Percentiles rank a stretch among this genome's conserved stretches.
Conservation (phyloP, 2,888 invertebrate species). For the Agrilus cyanescens region DNA sequence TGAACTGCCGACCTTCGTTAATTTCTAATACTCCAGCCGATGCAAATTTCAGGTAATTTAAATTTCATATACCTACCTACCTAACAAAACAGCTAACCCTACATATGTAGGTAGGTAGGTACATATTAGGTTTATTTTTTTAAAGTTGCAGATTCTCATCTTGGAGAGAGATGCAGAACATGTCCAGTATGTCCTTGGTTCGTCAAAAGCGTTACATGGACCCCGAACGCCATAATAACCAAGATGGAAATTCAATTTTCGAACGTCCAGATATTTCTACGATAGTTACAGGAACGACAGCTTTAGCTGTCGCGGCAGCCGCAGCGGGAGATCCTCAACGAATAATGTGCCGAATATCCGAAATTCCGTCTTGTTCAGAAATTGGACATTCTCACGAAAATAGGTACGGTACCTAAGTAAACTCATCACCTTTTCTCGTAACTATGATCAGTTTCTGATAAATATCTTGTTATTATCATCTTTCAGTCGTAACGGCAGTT, state of each 20-base stretch:
- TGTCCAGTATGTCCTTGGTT: not conserved
- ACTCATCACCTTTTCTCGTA: too few species aligned
- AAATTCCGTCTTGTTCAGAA: slow-evolving; percentile 35
- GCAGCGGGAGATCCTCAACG: slow-evolving; percentile 28
- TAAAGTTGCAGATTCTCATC: not conserved
- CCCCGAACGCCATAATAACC: too few species aligned
- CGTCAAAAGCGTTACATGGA: too few species aligned
- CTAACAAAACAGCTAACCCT: too few species aligned
- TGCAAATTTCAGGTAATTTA: slow-evolving; percentile 7
- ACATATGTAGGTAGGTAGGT: too few species aligned
- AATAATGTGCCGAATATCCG: slow-evolving; percentile 42
- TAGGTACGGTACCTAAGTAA: too few species aligned
- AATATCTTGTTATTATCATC: too few species aligned
- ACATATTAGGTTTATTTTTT: not conserved
- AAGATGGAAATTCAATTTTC: not conserved
- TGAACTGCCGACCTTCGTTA: slow-evolving; percentile 30
- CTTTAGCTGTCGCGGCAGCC: slow-evolving; percentile 29
- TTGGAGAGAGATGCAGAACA: not conserved
- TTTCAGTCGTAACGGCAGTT: too few species aligned
- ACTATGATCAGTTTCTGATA: too few species aligned
- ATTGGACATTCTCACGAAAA: slow-evolving; percentile 3
- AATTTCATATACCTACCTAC: not conserved
- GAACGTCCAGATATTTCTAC: slow-evolving; percentile 10
- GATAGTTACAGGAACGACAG: slow-evolving; percentile 30
- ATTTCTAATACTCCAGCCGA: slow-evolving; percentile 19